These are phyloP conservation scores for Drosophila paranaensis DNA, from an alignment of 2,888 invertebrate species.

Conservation along the genomic window DNA sequence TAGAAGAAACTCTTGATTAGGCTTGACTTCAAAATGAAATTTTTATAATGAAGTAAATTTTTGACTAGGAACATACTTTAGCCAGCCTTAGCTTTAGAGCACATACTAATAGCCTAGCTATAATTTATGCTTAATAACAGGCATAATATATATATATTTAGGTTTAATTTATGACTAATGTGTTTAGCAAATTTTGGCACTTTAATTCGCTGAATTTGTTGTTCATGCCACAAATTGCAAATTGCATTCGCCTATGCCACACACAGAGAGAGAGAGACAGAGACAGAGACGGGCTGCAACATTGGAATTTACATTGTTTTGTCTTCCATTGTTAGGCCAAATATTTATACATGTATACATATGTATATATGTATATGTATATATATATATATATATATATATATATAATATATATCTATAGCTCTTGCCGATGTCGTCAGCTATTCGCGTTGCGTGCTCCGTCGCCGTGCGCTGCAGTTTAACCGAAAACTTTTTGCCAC, in stretches of 20 bases:
- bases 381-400: conserved; percentile 66
- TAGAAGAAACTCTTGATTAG: too few species aligned
- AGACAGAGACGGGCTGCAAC: conserved; percentile 19
- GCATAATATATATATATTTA: not conserved
- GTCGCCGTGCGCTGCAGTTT: conserved; percentile 70
- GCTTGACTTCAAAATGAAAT: too few species aligned
- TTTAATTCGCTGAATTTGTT: conserved; percentile 22
- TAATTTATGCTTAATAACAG: not conserved
- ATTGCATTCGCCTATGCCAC: conserved; percentile 20
- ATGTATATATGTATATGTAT: conserved; percentile 65
- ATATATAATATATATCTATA: conserved; percentile 61
- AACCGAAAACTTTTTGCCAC: conserved; percentile 72
- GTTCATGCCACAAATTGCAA: conserved; percentile 20
- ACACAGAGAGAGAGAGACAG: not conserved
- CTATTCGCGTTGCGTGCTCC: conserved; percentile 70
- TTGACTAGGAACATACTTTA: not conserved
- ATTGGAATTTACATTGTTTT: conserved; percentile 47
- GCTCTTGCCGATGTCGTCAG: conserved; percentile 59
- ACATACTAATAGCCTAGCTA: not conserved
- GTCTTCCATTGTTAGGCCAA: conserved; percentile 61
- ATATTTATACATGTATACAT: too few species aligned
- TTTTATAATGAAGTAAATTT: too few species aligned
- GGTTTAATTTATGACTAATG: too few species aligned
- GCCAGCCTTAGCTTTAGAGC: not conserved
- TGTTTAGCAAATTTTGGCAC: conserved; percentile 4